Evolutionary conservation across 2,888 invertebrate genomes (phyloP).

Genomic region (Harpalus rubripes): DNA sequence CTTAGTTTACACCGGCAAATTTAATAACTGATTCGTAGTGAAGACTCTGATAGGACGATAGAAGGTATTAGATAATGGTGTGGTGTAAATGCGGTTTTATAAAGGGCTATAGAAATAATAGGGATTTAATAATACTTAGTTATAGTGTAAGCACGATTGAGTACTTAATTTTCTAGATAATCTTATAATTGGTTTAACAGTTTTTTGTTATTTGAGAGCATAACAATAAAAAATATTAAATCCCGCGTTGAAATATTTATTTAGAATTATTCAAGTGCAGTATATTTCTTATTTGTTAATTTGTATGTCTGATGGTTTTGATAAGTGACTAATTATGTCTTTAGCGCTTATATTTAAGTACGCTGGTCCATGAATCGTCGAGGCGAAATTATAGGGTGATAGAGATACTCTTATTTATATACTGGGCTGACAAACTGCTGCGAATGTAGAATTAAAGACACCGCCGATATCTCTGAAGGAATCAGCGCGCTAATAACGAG

Average conservation of each 20-base stretch:
- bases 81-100: slow-evolving; percentile 12
- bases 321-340: too few relatives aligned
- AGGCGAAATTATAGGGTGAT: slow-evolving; percentile 33
- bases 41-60: not conserved
- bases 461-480: slow-evolving; percentile 3
- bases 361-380: too few relatives aligned
- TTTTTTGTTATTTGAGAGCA: not conserved
- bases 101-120: slow-evolving; percentile 53
- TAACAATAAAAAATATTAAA: not conserved
- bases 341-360: too few relatives aligned
- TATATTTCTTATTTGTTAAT: too few relatives aligned
- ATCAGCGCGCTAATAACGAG: slow-evolving; percentile 3
- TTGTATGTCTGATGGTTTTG: too few relatives aligned
- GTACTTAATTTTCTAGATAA: slow-evolving; percentile 53
- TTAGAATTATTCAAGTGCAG: too few relatives aligned
- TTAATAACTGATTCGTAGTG: not conserved
- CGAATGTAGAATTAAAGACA: not conserved
- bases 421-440: not conserved
- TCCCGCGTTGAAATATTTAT: too few relatives aligned
- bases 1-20: not conserved
- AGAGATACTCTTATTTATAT: slow-evolving; percentile 38
- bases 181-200: slow-evolving; percentile 54
- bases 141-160: slow-evolving; percentile 54
- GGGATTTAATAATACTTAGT: slow-evolving; percentile 54
- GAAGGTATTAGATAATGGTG: not conserved